These are phyloP conservation scores for Drosophila malerkotliana DNA, from an alignment of 1,140 invertebrate species.

Conservation along the genomic window DNA sequence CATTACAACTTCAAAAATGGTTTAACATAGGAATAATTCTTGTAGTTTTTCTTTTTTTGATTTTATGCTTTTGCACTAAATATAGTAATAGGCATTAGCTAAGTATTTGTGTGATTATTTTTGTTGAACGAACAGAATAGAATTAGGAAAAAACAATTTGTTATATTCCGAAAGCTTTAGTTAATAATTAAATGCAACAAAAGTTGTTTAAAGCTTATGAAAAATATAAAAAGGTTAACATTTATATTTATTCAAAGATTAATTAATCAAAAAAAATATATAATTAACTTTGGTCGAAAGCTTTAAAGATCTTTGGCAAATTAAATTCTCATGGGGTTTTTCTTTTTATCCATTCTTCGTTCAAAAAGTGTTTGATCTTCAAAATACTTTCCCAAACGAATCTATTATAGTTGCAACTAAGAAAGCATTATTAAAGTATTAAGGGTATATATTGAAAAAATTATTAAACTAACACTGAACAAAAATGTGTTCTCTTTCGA, in stretches of 20 bases:
- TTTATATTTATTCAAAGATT: slow-evolving; percentile 39
- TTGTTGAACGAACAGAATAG: slow-evolving; percentile 51
- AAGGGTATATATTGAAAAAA: slow-evolving; percentile 16
- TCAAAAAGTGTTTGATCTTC: slow-evolving; percentile 37
- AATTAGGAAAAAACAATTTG: slow-evolving; percentile 53
- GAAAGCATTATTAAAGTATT: slow-evolving; percentile 35
- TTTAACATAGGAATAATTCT: slow-evolving; percentile 43
- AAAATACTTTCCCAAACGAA: slow-evolving; percentile 46
- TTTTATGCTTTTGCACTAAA: slow-evolving; percentile 77
- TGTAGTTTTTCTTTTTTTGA: slow-evolving; percentile 45
- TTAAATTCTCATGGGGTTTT: slow-evolving; percentile 29
- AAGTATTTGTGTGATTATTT: slow-evolving; percentile 70
- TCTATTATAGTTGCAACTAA: slow-evolving; percentile 33
- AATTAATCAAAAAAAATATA: slow-evolving; percentile 16
- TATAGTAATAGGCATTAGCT: slow-evolving; percentile 72
- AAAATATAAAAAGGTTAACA: slow-evolving; percentile 32
- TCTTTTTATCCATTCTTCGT: slow-evolving; percentile 4
- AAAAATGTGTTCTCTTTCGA: slow-evolving; percentile 25
- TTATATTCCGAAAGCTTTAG: slow-evolving; percentile 39
- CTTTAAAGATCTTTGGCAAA: slow-evolving; percentile 51
- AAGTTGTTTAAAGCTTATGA: slow-evolving; percentile 55
- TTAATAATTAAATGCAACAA: slow-evolving; percentile 67
- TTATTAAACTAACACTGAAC: slow-evolving; percentile 43
- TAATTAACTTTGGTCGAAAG: slow-evolving; percentile 38
- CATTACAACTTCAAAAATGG: slow-evolving; percentile 70